phyloP scores from a whole-genome alignment of 2,888 invertebrate genomes.

The Hartigia nigra region DNA sequence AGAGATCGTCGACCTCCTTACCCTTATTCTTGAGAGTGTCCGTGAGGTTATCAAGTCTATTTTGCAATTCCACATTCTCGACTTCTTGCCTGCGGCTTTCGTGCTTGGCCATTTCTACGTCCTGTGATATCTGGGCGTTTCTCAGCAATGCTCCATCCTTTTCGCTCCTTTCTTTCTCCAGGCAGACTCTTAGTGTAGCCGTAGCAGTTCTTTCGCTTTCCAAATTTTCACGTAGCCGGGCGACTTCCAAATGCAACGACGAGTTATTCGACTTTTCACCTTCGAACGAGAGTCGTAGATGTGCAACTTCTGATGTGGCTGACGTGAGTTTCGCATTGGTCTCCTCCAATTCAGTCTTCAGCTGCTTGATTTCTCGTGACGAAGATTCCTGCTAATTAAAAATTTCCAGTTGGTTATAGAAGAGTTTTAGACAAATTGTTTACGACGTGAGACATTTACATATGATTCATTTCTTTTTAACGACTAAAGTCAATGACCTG shows the following conservation, averaged over 20 bases:
- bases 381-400: conserved; percentile 49
- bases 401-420: background rate
- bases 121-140: conserved; percentile 86
- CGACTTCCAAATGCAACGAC: conserved; percentile 53
- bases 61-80: conserved; percentile 73
- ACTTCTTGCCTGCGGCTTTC: conserved; percentile 77
- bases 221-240: conserved; percentile 51
- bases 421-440: background rate
- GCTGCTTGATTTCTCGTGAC: conserved; percentile 46
- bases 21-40: conserved; percentile 69
- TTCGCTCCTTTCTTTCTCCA: conserved; percentile 74
- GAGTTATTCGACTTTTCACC: conserved; percentile 54
- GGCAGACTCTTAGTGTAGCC: conserved; percentile 45
- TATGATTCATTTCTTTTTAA: no score
- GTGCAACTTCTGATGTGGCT: conserved; percentile 47
- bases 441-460: background rate
- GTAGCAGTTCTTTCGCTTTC: conserved; percentile 51
- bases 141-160: conserved; percentile 80
- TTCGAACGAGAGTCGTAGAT: conserved; percentile 46
- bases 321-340: conserved; percentile 37
- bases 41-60: conserved; percentile 70
- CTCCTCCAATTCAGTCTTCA: conserved; percentile 52
- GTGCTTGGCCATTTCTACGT: conserved; percentile 80
- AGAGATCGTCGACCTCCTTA: conserved; percentile 59
- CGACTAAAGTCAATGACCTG: no score